Evolutionary conservation across 2,113 vertebrate species (phyloP), one percentile per base, ranked within the genome.

Genomic region (Cynoglossus semilaevis): DNA sequence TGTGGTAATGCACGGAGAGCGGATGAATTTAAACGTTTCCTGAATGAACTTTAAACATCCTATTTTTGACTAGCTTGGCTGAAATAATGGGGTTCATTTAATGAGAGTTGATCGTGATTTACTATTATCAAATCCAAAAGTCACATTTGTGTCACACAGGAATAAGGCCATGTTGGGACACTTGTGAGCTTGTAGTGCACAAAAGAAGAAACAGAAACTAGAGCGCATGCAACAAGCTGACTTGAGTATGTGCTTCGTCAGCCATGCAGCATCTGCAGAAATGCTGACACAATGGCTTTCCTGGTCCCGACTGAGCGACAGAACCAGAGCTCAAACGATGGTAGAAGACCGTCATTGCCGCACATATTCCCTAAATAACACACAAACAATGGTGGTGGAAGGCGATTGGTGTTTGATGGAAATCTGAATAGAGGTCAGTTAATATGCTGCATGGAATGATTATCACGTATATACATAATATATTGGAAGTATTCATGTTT

Each of bases 391-490:
- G 7, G 51, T n/a, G 34, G 43, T 38, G 53, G 29, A 41, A 49
- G 49, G 35, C 57, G 2, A 29, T 29, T 29, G 22, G 22, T 60
- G 16, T 35, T 35, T 40, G 15, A 41, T 44, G 50, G 17, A 34
- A 66, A 58, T 59, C 75, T 48, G 58, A 59, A 41, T 50, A 51
- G 22, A 67, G 50, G 75, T 69, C 73, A 73, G 60, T 72, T 29
- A 58, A 74, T 75, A 84, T 86, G 79, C 82, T 85, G 88, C 89
- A 91, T 90, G 90, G 75, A 78, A 81, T 81, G 67, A 69, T 85
- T 64, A 72, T 61, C 69, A 68, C 64, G 67, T 77, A 70, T 79
- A 72, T 77, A 75, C 68, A 63, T 56, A 70, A 60, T 59, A 53
- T 73, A 43, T 29, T 29, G 65, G 64, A 68, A 74, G 69, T 76